Conservation (phyloP, 2,797 vertebrate genomes). For the Cryptoblepharus egeriae region DNA sequence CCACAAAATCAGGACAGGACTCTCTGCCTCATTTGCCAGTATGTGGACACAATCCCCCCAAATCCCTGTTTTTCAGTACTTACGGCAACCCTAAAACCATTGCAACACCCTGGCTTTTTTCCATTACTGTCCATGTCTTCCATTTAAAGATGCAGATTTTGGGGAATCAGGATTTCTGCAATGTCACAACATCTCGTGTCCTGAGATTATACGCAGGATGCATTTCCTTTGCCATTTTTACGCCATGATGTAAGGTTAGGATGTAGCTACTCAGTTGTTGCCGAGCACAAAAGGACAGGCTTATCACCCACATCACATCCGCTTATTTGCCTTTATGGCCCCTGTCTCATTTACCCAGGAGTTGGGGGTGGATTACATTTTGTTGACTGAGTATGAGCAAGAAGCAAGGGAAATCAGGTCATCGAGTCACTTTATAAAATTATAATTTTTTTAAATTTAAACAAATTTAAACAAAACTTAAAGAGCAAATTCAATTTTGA, state of each 20-base stretch:
- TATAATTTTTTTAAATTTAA: too few relatives aligned
- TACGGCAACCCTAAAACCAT: too few relatives aligned
- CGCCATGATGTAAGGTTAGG: not conserved
- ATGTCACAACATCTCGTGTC: too few relatives aligned
- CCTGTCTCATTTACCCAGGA: not conserved
- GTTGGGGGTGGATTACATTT: slow-evolving; percentile 37
- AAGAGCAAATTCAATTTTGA: too few relatives aligned
- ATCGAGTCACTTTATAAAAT: not conserved
- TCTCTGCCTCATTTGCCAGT: too few relatives aligned
- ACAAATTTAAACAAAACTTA: too few relatives aligned
- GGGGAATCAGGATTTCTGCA: not conserved
- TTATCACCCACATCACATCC: not conserved
- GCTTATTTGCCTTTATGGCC: slow-evolving; percentile 24
- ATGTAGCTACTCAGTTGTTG: not conserved
- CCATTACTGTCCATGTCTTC: too few relatives aligned
- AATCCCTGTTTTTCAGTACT: too few relatives aligned
- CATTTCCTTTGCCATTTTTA: not conserved
- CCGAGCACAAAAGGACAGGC: not conserved
- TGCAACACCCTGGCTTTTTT: too few relatives aligned
- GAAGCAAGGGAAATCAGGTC: not conserved
- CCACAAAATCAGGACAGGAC: too few relatives aligned
- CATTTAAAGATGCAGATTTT: not conserved
- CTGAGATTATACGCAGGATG: not conserved
- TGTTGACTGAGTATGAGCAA: not conserved
- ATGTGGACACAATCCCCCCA: too few relatives aligned